Base-by-base conservation (phyloP, 2,888 invertebrate species). In the Crioceris asparagi region DNA sequence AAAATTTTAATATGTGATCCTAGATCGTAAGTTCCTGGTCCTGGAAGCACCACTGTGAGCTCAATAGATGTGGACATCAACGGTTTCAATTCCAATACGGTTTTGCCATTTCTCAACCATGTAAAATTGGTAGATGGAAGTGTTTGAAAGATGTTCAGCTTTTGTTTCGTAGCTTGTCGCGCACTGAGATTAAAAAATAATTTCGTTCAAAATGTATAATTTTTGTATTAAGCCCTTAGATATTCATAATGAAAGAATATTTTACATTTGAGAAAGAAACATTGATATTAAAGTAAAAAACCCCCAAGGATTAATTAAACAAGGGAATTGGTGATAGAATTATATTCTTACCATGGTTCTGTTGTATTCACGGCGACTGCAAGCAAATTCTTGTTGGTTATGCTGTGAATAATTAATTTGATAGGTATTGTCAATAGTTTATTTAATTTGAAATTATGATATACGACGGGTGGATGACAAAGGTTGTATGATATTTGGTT, bases 391-490 rank as follows among this genome's bases (percentile, higher is more conserved):
- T 70, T 65, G 38, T 70, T 69, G 36, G 76, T 72, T 58, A 79
- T 75, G 59, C 80, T 82, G 40, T 80, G 79, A 46, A 82, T 60
- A 43, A 75, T 69, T 46, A 84, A 64, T 38, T 69, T 71, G 2
- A 84, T 74, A 15, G 81, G 80, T 44, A 83, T 70, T 44, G 78
- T 61, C 54, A 83, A 83, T 40, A 82, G 55, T 50, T 70, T 71
- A 39, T 61, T 69, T 40, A 60, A 60, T 23, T 64, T 59, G 54
- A 85, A 84, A 57, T 79, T 67, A 59, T 84, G 83, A 32, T 60
- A 57, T 14, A 79, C 66, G 38, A 69, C 58, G 37, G 71, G 64
- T 17, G 70, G 67, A 60, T 78, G 76, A 42, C 71, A 68, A 46
- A 79, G 56, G 53, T 68, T 72, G 50, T 74, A 76, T 35, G 71